These are phyloP conservation scores for Gibbula magus DNA, from an alignment of 2,888 invertebrate species.

Conservation along the genomic window DNA sequence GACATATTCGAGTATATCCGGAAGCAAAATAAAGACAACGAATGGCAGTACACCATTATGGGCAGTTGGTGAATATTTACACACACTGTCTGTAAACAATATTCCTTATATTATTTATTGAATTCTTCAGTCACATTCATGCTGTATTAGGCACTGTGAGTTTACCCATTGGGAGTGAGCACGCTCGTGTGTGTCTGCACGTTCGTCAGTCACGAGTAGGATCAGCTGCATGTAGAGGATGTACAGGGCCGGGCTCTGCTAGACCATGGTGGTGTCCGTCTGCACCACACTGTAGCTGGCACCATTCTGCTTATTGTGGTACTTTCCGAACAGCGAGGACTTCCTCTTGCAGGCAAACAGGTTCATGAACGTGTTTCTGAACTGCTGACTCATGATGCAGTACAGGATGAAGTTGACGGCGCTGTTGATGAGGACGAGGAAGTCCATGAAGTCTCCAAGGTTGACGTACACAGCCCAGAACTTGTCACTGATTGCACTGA, in stretches of 20 bases:
- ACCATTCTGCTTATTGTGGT: constrained; percentile 45
- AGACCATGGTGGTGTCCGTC: constrained; percentile 65
- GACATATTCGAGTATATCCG: no score
- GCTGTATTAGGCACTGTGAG: background rate
- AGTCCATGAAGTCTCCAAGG: constrained; percentile 88
- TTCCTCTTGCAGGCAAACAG: constrained; percentile 54
- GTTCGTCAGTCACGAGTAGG: background rate
- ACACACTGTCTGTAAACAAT: background rate
- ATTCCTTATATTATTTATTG: background rate
- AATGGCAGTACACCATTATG: background rate
- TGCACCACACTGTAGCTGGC: constrained; percentile 56
- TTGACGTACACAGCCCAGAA: constrained; percentile 81
- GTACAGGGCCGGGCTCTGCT: background rate
- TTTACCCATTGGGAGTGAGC: background rate
- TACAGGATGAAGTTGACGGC: constrained; percentile 95
- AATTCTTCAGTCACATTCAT: background rate
- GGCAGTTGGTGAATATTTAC: background rate
- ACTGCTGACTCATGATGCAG: constrained; percentile 95
- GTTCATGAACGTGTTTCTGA: constrained; percentile 80
- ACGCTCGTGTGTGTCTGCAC: background rate
- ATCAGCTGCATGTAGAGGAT: constrained; percentile 2
- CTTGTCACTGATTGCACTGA: constrained; percentile 77
- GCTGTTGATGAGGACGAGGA: constrained; percentile 91
- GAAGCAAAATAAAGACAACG: no score
- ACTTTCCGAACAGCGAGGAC: constrained; percentile 35